phyloP scores from a whole-genome alignment of 2,797 vertebrate genomes.

The Thripadectes ignobilis region DNA sequence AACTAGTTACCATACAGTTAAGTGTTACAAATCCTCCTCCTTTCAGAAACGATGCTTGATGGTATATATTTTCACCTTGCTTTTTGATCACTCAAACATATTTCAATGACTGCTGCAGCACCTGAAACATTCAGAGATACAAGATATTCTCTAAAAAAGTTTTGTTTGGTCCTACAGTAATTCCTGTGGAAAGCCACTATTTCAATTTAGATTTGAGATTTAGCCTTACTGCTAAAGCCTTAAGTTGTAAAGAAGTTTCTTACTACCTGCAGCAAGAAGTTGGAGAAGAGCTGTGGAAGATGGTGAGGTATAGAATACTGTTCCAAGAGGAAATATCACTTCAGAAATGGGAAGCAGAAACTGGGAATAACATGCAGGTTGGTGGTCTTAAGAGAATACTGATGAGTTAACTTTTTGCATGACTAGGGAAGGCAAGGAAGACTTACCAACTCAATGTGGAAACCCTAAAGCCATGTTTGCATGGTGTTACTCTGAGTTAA shows the following conservation, averaged over 20 bases:
- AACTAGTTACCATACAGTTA: neutral
- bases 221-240: neutral
- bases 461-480: neutral
- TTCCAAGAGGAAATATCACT: neutral
- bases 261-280: neutral
- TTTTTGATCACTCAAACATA: neutral
- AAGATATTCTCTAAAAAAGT: neutral
- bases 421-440: neutral
- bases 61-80: accelerated
- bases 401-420: neutral
- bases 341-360: neutral
- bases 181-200: neutral
- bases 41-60: neutral
- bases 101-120: neutral
- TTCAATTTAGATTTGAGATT: neutral
- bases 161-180: neutral
- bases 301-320: neutral
- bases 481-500: neutral
- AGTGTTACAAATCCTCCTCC: neutral
- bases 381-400: neutral
- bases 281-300: neutral
- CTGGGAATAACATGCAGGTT: neutral
- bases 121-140: neutral
- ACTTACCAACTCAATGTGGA: accelerated
- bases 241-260: neutral